Conservation (phyloP, 2,113 vertebrate genomes). For the Sula dactylatra region DNA sequence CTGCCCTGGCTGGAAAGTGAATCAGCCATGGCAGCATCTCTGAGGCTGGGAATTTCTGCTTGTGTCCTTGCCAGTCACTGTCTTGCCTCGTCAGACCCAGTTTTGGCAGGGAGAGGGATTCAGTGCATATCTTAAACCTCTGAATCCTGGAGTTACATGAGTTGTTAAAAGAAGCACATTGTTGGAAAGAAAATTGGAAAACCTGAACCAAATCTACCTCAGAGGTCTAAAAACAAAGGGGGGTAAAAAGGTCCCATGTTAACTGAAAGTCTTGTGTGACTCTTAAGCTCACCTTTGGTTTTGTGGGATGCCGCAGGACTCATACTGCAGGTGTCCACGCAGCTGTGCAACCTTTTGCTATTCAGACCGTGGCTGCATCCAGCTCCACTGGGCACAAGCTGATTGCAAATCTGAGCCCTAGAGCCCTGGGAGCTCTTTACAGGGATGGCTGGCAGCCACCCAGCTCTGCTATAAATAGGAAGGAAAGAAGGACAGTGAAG, state of each 20-base stretch:
- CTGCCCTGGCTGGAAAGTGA: neutral
- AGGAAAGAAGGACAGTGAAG: neutral
- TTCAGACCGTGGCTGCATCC: neutral
- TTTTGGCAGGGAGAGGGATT: neutral
- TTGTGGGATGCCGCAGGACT: neutral
- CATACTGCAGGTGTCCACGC: fast-evolving
- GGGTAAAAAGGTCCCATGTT: neutral
- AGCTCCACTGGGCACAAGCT: neutral
- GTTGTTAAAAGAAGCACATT: neutral
- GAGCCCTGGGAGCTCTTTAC: fast-evolving
- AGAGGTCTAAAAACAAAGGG: neutral
- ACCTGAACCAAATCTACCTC: neutral
- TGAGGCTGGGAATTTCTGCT: neutral
- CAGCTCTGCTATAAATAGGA: neutral
- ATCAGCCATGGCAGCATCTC: neutral
- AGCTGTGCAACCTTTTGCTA: fast-evolving
- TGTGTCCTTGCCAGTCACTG: neutral
- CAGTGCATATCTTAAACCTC: neutral
- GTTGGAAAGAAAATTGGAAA: neutral
- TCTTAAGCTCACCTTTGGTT: neutral
- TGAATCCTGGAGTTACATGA: neutral
- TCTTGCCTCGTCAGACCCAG: neutral
- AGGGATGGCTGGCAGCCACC: neutral
- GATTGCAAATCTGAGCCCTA: neutral
- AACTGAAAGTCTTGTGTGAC: neutral